Base-by-base conservation (phyloP, 2,113 vertebrate genomes). In the Scophthalmus maximus region DNA sequence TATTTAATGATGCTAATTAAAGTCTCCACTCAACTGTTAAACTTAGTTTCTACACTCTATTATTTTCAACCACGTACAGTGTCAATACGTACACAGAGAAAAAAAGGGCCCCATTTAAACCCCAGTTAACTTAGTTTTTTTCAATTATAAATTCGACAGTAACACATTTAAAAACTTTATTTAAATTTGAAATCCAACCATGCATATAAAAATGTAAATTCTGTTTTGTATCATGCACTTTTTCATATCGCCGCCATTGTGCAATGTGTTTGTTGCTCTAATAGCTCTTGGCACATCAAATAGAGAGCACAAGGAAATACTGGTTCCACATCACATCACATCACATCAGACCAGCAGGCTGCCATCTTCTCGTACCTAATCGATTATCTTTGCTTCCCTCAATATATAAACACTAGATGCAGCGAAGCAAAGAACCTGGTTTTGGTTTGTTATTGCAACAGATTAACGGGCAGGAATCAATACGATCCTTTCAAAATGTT, bases 281-380 rank as follows among this genome's bases (percentile, higher is more conserved):
- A 73, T 55, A 60, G 70, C 64, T 75, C 30, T 64, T 71, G 68
- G 65, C 73, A 71, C 52, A 68, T 79, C 57, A 65, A 68, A 66
- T 68, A 63, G 32, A 77, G 50, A 81, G 57, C 68, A 64, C 46
- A 70, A 36, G 29, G 49, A 82, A 73, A 59, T 12, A 29, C 66
- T 58, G 70, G 34, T 83, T 67, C 63, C 69, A 77, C 62, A 53
- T 72, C 78, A 74, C 52, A 76, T 65, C 57, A 26, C 66, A 76
- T 63, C 55, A 25, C 64, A 77, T 79, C 58, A 87, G 56, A 61
- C 50, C 72, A 61, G 85, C 69, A 76, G 44, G 60, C 58, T 61
- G 40, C 49, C 61, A 62, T 84, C 66, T 68, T 62, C 55, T 68
- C 59, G 38, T 44, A 64, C 38, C 52, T 47, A 75, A 84, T 82